Conservation (phyloP, 2,888 invertebrate species). For the Poecilus cupreus region DNA sequence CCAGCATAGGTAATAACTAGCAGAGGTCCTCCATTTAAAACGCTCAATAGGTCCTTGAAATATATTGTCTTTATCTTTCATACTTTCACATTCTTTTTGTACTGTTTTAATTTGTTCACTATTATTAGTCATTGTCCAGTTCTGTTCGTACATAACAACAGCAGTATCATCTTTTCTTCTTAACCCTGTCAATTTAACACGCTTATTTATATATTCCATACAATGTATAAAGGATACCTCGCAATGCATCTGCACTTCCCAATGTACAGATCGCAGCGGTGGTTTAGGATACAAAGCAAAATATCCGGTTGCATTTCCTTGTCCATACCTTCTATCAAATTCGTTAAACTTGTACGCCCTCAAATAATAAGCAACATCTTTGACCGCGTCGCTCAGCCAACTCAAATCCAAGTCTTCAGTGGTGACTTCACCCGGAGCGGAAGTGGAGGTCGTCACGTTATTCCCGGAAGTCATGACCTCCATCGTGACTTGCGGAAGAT, state of each 20-base stretch:
- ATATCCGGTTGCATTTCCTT: constrained; percentile 65
- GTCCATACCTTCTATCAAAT: constrained; percentile 75
- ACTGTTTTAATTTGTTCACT: constrained; percentile 70
- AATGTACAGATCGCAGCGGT: constrained; percentile 76
- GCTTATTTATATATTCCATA: constrained; percentile 75
- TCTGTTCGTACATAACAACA: constrained; percentile 72
- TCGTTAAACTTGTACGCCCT: constrained; percentile 80
- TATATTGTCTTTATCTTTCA: constrained; percentile 71
- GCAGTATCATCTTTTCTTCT: constrained; percentile 75
- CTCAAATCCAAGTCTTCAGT: constrained; percentile 61
- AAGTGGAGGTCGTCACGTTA: not conserved
- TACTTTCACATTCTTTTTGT: constrained; percentile 74
- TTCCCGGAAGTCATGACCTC: not conserved
- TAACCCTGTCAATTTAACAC: constrained; percentile 71
- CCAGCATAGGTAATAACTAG: constrained; percentile 82
- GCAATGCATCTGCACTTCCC: constrained; percentile 78
- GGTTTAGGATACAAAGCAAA: constrained; percentile 76
- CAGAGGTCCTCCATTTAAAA: constrained; percentile 79
- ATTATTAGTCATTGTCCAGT: constrained; percentile 71
- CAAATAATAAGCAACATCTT: constrained; percentile 78
- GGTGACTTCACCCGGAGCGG: not conserved
- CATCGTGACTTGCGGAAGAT: not conserved
- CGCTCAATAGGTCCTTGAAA: constrained; percentile 77
- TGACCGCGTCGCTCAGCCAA: constrained; percentile 74
- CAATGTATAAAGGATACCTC: constrained; percentile 75